Evolutionary conservation across 2,888 invertebrate genomes (phyloP), one percentile per base, ranked within the genome.

Genomic region (Heteropelma amictum): DNA sequence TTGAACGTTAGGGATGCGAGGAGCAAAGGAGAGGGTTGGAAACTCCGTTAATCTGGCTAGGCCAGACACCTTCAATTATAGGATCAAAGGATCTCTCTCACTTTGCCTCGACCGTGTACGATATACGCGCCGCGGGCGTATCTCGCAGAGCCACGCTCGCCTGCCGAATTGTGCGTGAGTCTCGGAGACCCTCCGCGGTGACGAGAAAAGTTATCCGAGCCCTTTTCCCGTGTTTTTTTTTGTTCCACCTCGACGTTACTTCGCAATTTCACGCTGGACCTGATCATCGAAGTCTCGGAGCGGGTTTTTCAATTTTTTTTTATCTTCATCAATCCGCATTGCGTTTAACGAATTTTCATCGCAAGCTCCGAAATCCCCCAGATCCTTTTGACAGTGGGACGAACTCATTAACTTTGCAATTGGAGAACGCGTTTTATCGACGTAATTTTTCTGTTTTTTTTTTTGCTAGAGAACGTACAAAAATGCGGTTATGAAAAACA

Each of bases 31-130:
- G 58, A 51, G 53, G 63, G 51, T 28, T 35, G 38, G 63, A 67
- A 77, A 76, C 70, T 76, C 73, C 54, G 56, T 67, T 78, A 63
- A 65, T 69, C 76, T 64, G 60, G 61, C 56, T 67, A 65, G 70
- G 70, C 77, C 78, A 80, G 79, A 83, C 83, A 83, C 82, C 82
- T 83, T 75, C 84, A 84, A 84, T 84, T 84, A 84, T 80, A 79
- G 81, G 83, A 84, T 85, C 84, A 84, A 84, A 84, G 83, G 81
- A 80, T 77, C 54, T 75, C 72, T 70, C 78, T 38, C n/a, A n/a
- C 67, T 56, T 33, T 47, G 45, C 8, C 26, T 3, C 12, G 8
- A 26, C 45, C 28, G 35, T 45, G 40, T 60, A 26, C 26, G 28
- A 28, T 35, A 30, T 14, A 72, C 64, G 51, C 21, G 35, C 47